Evolutionary conservation across 2,113 vertebrate genomes (phyloP).

Genomic region (Puma concolor): DNA sequence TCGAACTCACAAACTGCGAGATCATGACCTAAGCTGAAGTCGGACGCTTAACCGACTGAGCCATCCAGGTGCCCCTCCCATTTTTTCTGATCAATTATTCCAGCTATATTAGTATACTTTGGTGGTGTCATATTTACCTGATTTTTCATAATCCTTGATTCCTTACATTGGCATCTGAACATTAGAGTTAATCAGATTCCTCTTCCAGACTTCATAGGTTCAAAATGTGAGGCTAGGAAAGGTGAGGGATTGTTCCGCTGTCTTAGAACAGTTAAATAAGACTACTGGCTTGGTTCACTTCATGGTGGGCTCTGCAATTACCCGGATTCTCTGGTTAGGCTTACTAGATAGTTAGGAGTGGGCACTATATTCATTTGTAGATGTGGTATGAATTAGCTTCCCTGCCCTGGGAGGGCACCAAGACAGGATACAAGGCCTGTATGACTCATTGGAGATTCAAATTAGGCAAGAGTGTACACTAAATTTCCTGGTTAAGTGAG

Average conservation of each 20-base stretch:
- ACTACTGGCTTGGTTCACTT: not conserved
- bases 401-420: not conserved
- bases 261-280: not conserved
- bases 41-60: too few species aligned
- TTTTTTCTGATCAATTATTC: not conserved
- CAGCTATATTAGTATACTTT: not conserved
- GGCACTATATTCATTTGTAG: not conserved
- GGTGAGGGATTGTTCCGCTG: not conserved
- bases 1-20: too few species aligned
- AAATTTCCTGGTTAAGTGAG: not conserved
- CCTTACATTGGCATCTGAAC: not conserved
- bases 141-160: not conserved
- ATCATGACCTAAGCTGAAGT: too few species aligned
- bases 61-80: too few species aligned
- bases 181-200: not conserved
- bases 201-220: not conserved
- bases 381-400: not conserved
- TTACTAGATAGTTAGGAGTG: not conserved
- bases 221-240: not conserved
- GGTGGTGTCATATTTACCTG: not conserved
- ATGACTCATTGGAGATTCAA: not conserved
- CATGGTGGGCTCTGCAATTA: not conserved
- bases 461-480: not conserved
- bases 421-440: not conserved
- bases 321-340: not conserved